Conservation (phyloP, 2,113 vertebrate species). For the Albula glossodonta region DNA sequence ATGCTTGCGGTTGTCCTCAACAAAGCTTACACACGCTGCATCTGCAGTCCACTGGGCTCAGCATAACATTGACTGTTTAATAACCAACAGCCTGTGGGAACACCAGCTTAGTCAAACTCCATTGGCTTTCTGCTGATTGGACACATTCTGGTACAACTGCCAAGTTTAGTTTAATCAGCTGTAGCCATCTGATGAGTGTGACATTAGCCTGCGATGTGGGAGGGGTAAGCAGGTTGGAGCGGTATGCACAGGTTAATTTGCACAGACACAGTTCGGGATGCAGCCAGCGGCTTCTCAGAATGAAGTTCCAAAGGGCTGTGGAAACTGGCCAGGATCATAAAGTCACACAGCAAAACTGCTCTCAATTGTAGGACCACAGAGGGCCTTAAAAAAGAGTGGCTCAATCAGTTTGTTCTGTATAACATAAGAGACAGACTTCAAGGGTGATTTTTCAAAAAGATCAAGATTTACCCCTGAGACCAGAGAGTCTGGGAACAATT, state of each 20-base stretch:
- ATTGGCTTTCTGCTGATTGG: conserved; percentile 51
- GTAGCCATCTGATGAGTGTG: conserved; percentile 29
- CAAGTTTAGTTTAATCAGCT: conserved; percentile 39
- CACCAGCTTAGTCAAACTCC: conserved; percentile 53
- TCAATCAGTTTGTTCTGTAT: background rate
- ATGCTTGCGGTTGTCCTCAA: conserved; percentile 36
- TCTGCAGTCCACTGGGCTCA: conserved; percentile 55
- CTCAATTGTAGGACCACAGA: background rate
- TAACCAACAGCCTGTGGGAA: conserved; percentile 56
- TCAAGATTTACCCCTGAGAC: background rate
- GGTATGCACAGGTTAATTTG: background rate
- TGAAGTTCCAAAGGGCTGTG: background rate
- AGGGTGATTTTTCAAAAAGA: background rate
- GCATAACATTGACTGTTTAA: conserved; percentile 63
- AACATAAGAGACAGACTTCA: background rate
- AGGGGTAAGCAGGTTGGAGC: conserved; percentile 13
- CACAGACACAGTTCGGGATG: background rate
- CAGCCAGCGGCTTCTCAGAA: background rate
- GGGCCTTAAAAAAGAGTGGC: background rate
- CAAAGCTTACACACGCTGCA: conserved; percentile 51
- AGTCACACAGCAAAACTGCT: background rate
- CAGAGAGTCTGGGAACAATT: background rate
- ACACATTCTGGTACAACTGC: conserved; percentile 38
- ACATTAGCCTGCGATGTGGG: background rate
- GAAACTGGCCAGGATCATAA: background rate